Conservation (phyloP, 2,797 vertebrate species). For the Oreochromis mossambicus region DNA sequence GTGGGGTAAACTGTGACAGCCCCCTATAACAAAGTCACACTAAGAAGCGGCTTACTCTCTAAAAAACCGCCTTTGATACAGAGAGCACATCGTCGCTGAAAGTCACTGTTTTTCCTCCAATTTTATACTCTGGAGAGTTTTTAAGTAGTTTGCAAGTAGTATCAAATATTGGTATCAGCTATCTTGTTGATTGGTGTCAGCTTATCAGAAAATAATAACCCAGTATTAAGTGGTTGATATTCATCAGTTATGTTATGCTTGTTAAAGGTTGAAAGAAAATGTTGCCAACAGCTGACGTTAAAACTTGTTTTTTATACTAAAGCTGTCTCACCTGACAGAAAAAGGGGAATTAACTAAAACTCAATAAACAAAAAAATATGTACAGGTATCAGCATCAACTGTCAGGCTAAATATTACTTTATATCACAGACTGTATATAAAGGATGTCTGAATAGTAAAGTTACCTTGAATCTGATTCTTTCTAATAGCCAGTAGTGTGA, state of each 20-base stretch:
- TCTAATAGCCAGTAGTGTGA: not conserved
- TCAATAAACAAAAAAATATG: rapidly evolving
- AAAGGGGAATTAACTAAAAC: not conserved
- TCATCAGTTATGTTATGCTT: not conserved
- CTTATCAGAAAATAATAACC: not conserved
- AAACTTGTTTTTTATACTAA: not conserved
- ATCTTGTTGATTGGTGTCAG: not conserved
- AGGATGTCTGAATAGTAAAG: not conserved
- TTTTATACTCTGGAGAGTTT: not conserved
- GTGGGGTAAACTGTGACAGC: not conserved
- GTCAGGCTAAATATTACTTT: not conserved
- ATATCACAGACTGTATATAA: not conserved
- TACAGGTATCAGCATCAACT: rapidly evolving
- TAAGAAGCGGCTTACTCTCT: not conserved
- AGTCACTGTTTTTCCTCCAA: not conserved
- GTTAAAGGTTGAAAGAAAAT: not conserved
- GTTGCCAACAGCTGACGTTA: not conserved
- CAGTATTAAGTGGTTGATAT: rapidly evolving
- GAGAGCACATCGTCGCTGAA: not conserved
- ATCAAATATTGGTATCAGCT: not conserved
- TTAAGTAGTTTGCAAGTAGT: rapidly evolving
- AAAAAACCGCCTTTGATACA: not conserved
- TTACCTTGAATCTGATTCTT: not conserved
- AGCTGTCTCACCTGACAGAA: not conserved
- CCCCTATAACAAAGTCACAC: not conserved